A percentile compares a stretch with the other conserved stretches of the same genome.
These are phyloP conservation scores for Amiota mariae DNA, from an alignment of 2,888 invertebrate species.

Conservation along the genomic window DNA sequence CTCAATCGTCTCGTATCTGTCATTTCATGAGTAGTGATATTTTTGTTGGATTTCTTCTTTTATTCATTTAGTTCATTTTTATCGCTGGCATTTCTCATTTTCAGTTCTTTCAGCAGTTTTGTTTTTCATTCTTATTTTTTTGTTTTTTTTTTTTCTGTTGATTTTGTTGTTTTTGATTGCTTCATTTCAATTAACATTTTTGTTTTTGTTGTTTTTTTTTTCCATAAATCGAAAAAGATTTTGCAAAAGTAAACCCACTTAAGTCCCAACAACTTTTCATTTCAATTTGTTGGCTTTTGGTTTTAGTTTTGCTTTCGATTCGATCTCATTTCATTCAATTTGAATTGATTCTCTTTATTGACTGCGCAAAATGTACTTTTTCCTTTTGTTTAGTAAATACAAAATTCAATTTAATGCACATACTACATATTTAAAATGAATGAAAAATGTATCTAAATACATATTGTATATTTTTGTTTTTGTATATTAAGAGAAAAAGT, in stretches of 20 bases:
- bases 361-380: neutral
- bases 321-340: too few relatives aligned
- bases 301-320: too few relatives aligned
- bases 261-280: conserved; percentile 19
- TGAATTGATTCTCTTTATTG: neutral
- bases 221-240: conserved; percentile 19
- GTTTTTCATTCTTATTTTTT: neutral
- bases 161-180: neutral
- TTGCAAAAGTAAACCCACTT: conserved; percentile 21
- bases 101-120: neutral
- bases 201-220: neutral
- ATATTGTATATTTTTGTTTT: neutral
- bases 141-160: too few relatives aligned
- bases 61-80: neutral
- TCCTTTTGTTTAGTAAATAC: neutral
- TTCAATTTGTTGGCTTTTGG: too few relatives aligned
- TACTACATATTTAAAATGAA: too few relatives aligned
- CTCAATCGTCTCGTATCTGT: too few relatives aligned
- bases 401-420: too few relatives aligned
- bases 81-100: neutral
- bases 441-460: neutral
- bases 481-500: too few relatives aligned
- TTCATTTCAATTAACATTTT: neutral
- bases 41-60: too few relatives aligned
- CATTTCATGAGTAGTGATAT: too few relatives aligned